These are phyloP conservation scores for Nymphalis io DNA, from an alignment of 1,140 invertebrate species.

Conservation along the genomic window DNA sequence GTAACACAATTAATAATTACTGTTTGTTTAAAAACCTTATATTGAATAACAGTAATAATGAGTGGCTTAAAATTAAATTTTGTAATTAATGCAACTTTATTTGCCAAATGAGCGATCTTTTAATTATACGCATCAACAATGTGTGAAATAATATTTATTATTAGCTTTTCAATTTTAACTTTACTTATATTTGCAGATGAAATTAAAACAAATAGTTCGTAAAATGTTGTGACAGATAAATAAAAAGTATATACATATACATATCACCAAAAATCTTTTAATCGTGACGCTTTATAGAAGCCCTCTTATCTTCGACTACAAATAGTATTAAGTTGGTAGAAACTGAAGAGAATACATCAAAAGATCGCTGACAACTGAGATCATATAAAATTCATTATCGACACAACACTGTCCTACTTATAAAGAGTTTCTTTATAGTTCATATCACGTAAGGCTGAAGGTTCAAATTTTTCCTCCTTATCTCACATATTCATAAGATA, in stretches of 20 bases:
- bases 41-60: no score
- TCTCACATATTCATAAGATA: conserved; percentile 4
- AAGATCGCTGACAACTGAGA: conserved; percentile 39
- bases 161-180: no score
- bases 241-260: neutral
- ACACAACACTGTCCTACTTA: conserved; percentile 32
- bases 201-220: neutral
- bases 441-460: conserved; percentile 18
- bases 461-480: conserved; percentile 28
- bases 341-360: conserved; percentile 34
- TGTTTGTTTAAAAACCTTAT: no score
- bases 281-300: conserved; percentile 13
- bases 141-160: no score
- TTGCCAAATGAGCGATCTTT: no score
- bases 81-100: no score
- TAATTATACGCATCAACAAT: no score
- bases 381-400: conserved; percentile 42
- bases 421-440: conserved; percentile 11
- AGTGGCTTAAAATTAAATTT: no score
- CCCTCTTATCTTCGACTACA: conserved; percentile 23
- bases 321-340: conserved; percentile 24
- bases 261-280: neutral
- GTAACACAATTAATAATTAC: no score
- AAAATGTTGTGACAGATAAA: neutral
- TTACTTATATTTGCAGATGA: no score